Evolutionary conservation across 2,797 vertebrate species (phyloP), one percentile per base, ranked within the genome.

Genomic region (Tokudaia tokunoshimensis): DNA sequence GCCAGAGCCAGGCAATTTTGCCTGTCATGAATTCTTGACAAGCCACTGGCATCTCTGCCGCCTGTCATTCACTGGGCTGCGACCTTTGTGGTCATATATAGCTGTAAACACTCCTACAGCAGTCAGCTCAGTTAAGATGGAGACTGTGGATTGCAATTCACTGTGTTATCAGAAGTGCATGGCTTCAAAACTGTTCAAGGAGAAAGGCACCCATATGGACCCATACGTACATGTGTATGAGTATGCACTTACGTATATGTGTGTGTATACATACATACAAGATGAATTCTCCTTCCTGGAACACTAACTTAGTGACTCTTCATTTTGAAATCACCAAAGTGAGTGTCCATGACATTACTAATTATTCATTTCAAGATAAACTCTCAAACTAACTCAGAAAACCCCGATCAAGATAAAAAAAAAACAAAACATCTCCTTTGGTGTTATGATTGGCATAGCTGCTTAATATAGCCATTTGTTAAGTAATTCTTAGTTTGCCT

Each of bases 341-440:
- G 61, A 4, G 55, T 9, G 70, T 37, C 63, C 91, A n/a, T 78
- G 8, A 4, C 44, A 34, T 87, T 76, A 72, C 2, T 8, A 63
- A 47, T 83, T 96, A 63, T 20, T 85, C 10, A 82, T 92, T 85
- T 59, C 79, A 94, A 24, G n/a, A 92, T 52, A 93, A 95, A 13
- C 37, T 85, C 75, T 88, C 74, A 94, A 80, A 96, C 50, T 92
- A 97, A 91, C 55, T 96, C 52, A 96, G 59, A 96, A 97, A 90
- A 92, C 50, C 57, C 59, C 91, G 55, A 63, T 92, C 61, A 94
- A 50, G 90, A 89, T 93, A 90, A 95, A 90, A 96, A 67, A 52
- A 81, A 82, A n/a, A n/a, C n/a, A n/a, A 82, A 50, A 34, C 1
- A 67, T 94, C 87, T 76, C 22, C 31, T 97, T 91, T 70, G 72